Percentiles rank a stretch among this genome's conserved stretches.
Evolutionary conservation across 1,140 invertebrate genomes (phyloP).

Genomic region (Brachystomella parvula): DNA sequence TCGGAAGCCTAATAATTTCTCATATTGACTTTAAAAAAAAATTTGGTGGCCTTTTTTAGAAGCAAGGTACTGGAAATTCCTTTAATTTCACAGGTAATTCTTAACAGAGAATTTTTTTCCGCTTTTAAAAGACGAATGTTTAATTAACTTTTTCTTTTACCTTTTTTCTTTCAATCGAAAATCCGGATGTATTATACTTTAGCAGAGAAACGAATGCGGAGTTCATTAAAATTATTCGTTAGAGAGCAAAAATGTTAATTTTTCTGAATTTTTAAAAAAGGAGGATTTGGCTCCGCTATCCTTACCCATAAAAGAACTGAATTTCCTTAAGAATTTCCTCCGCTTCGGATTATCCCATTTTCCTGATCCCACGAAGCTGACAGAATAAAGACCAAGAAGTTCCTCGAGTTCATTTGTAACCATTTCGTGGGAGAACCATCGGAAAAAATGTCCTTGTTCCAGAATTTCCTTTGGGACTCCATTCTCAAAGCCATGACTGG

Average conservation of each 20-base stretch:
- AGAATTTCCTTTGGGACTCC: not conserved
- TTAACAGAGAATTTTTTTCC: too few relatives aligned
- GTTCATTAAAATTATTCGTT: not conserved
- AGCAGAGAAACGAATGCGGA: not conserved
- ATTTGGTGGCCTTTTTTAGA: too few relatives aligned
- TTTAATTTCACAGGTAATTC: not conserved
- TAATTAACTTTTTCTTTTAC: too few relatives aligned
- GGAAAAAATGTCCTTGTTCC: not conserved
- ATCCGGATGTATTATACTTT: not conserved
- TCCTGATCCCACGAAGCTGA: constrained; percentile 24
- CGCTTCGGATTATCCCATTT: constrained; percentile 34
- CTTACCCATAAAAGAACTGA: constrained; percentile 22
- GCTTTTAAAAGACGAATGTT: too few relatives aligned
- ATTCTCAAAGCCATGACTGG: not conserved
- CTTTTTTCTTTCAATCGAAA: too few relatives aligned
- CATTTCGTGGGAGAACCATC: not conserved
- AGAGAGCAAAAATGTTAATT: not conserved
- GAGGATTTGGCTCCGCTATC: not conserved
- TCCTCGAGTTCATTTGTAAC: constrained; percentile 29
- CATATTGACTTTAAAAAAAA: not conserved
- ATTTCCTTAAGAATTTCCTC: constrained; percentile 20
- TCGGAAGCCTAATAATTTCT: not conserved
- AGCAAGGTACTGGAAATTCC: too few relatives aligned
- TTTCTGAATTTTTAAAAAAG: not conserved
- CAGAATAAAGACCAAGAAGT: constrained; percentile 29